Evolutionary conservation across 2,113 vertebrate species (phyloP).

Genomic region (Halichoerus grypus): DNA sequence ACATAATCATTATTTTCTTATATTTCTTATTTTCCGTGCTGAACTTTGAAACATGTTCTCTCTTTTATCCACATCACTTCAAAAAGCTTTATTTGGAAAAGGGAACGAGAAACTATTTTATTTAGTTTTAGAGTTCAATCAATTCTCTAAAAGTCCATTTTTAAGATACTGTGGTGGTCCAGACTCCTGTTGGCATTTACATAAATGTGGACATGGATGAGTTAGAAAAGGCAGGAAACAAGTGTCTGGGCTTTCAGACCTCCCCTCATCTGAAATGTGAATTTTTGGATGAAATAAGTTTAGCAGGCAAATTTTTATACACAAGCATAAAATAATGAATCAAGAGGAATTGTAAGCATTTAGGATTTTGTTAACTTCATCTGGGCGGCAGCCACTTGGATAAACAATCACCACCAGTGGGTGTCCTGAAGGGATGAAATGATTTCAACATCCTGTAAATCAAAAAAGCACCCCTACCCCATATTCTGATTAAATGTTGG

Average conservation of each 20-base stretch:
- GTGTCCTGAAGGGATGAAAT: neutral
- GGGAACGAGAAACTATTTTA: neutral
- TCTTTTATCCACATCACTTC: neutral
- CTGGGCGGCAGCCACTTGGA: neutral
- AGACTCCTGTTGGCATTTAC: neutral
- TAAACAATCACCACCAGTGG: neutral
- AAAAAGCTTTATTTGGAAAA: constrained; percentile 45
- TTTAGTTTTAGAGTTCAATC: neutral
- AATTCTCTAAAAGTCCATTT: neutral
- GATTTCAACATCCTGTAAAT: neutral
- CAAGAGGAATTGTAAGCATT: neutral
- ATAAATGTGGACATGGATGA: neutral
- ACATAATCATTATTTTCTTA: neutral
- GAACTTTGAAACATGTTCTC: constrained; percentile 36
- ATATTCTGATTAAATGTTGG: neutral
- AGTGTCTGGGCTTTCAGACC: neutral
- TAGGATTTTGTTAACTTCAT: constrained; percentile 38
- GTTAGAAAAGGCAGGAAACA: neutral
- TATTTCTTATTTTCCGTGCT: neutral
- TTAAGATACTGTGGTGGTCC: neutral
- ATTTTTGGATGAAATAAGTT: neutral
- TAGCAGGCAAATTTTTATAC: neutral
- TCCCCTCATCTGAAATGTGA: neutral
- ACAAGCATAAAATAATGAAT: neutral
- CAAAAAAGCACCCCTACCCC: neutral